These are phyloP conservation scores for Oceanodroma tethys DNA, from an alignment of 2,113 vertebrate genomes.

Conservation along the genomic window DNA sequence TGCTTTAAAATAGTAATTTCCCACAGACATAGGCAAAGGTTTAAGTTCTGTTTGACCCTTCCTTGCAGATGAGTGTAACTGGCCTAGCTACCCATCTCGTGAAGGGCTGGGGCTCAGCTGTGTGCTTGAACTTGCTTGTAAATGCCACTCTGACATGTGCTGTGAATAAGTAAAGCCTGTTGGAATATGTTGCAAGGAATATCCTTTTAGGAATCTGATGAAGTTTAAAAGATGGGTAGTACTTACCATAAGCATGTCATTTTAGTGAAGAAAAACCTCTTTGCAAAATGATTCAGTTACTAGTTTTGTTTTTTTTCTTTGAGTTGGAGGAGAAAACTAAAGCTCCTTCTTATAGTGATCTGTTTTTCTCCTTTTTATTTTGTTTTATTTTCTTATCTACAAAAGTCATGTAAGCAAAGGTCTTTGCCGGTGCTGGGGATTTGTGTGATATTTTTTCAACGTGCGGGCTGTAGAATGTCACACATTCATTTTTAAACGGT, in stretches of 20 bases:
- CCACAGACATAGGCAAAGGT: background rate
- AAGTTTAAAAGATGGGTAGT: background rate
- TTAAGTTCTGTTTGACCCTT: background rate
- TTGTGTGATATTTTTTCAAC: conserved; percentile 66
- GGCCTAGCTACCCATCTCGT: background rate
- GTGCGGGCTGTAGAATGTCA: conserved; percentile 72
- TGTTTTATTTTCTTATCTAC: conserved; percentile 58
- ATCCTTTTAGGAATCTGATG: background rate
- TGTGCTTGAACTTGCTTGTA: background rate
- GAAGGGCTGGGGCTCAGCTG: background rate
- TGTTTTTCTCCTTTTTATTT: conserved; percentile 52
- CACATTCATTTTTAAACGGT: conserved; percentile 77
- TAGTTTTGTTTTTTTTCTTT: background rate
- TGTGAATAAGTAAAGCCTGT: background rate
- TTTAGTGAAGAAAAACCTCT: background rate
- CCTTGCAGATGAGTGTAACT: background rate
- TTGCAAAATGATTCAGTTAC: conserved; percentile 23
- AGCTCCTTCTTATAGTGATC: conserved; percentile 30
- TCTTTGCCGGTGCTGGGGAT: conserved; percentile 25
- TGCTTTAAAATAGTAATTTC: background rate
- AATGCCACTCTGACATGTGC: background rate
- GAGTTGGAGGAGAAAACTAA: background rate
- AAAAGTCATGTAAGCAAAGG: conserved; percentile 23
- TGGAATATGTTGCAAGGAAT: background rate
- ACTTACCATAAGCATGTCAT: conserved; percentile 2